These are phyloP conservation scores for Sylvietta virens DNA, from an alignment of 2,113 vertebrate genomes.

Conservation along the genomic window DNA sequence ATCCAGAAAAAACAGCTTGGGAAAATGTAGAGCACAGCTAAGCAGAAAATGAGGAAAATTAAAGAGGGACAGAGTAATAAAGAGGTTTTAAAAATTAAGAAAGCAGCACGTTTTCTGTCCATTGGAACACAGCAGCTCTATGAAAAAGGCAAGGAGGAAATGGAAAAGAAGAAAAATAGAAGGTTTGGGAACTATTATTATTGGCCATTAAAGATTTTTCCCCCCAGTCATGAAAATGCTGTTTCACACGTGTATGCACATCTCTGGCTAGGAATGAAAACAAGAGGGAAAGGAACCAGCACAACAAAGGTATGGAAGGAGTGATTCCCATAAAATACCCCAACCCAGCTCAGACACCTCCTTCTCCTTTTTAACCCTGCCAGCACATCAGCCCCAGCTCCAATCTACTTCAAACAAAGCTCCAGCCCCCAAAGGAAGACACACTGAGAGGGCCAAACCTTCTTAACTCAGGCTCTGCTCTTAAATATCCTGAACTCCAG, in stretches of 20 bases:
- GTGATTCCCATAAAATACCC: not conserved
- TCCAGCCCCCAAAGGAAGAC: not conserved
- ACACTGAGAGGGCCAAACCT: not conserved
- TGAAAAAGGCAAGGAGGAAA: slow-evolving; percentile 3
- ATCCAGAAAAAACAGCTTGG: not conserved
- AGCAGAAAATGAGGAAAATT: not conserved
- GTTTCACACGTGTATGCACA: not conserved
- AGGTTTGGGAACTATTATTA: slow-evolving; percentile 33
- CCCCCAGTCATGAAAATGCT: not conserved
- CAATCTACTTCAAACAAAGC: not conserved
- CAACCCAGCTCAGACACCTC: not conserved
- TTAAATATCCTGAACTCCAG: slow-evolving; percentile 16
- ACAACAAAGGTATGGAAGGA: not conserved
- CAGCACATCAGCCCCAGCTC: not conserved
- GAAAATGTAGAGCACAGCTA: not conserved
- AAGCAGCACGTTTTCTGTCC: not conserved
- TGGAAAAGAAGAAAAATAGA: not conserved
- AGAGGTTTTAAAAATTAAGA: not conserved
- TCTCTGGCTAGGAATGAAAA: not conserved
- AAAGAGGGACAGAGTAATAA: not conserved
- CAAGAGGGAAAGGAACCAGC: not conserved
- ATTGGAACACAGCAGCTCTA: not conserved
- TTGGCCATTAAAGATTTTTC: slow-evolving; percentile 26
- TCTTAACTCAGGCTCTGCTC: slow-evolving; percentile 2
- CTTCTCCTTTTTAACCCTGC: not conserved